A percentile compares a stretch with the other conserved stretches of the same genome.
Evolutionary conservation across 2,888 invertebrate genomes (phyloP).

Genomic region (Mesorhabditis spiculigera): DNA sequence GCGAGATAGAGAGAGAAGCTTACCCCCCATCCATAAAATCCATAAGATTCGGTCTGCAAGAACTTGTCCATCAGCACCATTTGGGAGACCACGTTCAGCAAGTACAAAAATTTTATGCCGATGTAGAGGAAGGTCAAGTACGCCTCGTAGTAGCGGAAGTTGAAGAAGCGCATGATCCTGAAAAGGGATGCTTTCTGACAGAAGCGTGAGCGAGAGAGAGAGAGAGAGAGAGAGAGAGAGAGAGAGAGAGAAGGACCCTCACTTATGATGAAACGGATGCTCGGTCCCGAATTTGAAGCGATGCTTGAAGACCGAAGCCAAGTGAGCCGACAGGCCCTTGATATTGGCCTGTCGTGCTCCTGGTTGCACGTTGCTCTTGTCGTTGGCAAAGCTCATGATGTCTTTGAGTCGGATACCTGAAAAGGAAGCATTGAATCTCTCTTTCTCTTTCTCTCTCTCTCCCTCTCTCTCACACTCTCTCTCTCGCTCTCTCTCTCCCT

Average conservation of each 20-base stretch:
- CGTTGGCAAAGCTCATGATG: constrained; percentile 55
- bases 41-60: constrained; percentile 53
- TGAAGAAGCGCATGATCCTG: constrained; percentile 48
- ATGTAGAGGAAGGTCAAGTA: constrained; percentile 55
- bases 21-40: constrained; percentile 56
- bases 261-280: constrained; percentile 45
- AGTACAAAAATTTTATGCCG: constrained; percentile 51
- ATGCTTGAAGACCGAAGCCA: constrained; percentile 55
- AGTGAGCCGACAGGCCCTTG: constrained; percentile 48
- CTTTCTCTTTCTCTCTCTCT: too few species aligned
- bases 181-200: neutral
- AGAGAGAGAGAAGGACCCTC: neutral
- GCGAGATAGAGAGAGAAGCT: constrained; percentile 14
- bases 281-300: constrained; percentile 43
- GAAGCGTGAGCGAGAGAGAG: too few species aligned
- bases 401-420: constrained; percentile 55
- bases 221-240: too few species aligned
- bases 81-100: constrained; percentile 52
- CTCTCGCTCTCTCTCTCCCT: too few species aligned
- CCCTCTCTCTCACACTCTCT: too few species aligned
- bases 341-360: constrained; percentile 38
- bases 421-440: neutral
- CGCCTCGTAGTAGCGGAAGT: constrained; percentile 56
- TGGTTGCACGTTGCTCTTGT: constrained; percentile 54
- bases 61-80: constrained; percentile 56